Evolutionary conservation across 2,113 vertebrate genomes (phyloP), one percentile per base, ranked within the genome.

Genomic region (Smithornis capensis): DNA sequence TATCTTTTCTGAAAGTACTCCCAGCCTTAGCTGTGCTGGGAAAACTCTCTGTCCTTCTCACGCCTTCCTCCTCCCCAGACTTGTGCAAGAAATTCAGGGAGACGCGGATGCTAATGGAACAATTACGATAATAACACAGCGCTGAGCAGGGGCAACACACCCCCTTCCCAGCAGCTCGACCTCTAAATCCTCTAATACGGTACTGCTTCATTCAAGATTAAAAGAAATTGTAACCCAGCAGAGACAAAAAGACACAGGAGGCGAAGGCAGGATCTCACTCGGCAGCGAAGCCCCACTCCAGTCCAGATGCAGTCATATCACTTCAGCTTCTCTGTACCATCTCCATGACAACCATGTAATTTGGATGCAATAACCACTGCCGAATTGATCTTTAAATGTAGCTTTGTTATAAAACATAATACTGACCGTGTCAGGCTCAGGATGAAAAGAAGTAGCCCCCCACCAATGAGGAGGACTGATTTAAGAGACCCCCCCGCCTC

Each of bases 291-390:
- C 93, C 96, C 94, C 76, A 87, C 95, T 96, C 88, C 38, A 87
- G 97, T 96, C 97, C 97, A 97, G 97, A 96, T 97, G 97, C 80
- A 95, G 97, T 94, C 95, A 97, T 95, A 96, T 93, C 97, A 94
- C 96, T 96, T 96, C 97, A 98, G 98, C 98, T 99, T 99, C 99
- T 97, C 98, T 97, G 96, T 98, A 98, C 98, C 98, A 99, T 99
- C 99, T 99, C 99, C 99, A 99, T 99, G 99, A 99, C 99, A 99
- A 99, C 99, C 98, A 95, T 98, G 98, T 98, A 98, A 99, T 98
- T 99, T 97, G 97, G 98, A 99, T 99, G 99, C 98, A 98, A 96
- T 98, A 98, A 98, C 97, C 98, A 96, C 97, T 96, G 97, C 98
- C 75, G 97, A 98, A 98, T 97, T 97, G 98, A 97, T 98, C 98